Evolutionary conservation across 1,140 invertebrate genomes (phyloP).

Genomic region (Zaprionus nigranus): DNA sequence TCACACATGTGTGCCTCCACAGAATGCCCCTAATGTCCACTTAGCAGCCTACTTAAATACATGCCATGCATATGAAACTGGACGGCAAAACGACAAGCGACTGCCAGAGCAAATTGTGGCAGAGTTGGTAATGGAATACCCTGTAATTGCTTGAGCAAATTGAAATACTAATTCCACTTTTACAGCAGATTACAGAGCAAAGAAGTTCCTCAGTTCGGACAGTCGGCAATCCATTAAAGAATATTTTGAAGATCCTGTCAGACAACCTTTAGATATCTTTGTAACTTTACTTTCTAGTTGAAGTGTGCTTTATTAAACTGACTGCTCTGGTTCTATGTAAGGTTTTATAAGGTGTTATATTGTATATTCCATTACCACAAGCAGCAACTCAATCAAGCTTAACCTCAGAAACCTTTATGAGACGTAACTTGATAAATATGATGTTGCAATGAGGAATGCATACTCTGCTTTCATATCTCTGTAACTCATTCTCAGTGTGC

Average conservation of each 20-base stretch:
- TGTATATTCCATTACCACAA: too few relatives aligned
- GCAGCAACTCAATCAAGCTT: too few relatives aligned
- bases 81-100: slow-evolving; percentile 16
- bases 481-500: neutral
- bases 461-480: neutral
- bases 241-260: too few relatives aligned
- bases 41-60: slow-evolving; percentile 76
- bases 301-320: too few relatives aligned
- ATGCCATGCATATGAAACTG: slow-evolving; percentile 73
- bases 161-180: neutral
- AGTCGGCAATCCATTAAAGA: too few relatives aligned
- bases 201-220: too few relatives aligned
- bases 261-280: too few relatives aligned
- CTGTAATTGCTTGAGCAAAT: neutral
- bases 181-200: too few relatives aligned
- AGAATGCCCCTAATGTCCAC: slow-evolving; percentile 79
- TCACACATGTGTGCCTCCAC: slow-evolving; percentile 67
- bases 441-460: neutral
- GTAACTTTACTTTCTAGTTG: too few relatives aligned
- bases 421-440: neutral
- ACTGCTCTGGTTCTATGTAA: too few relatives aligned
- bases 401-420: too few relatives aligned
- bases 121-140: neutral
- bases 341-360: too few relatives aligned
- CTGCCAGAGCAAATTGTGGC: neutral